phyloP scores from a whole-genome alignment of 2,113 vertebrate genomes.

The Maccullochella peelii region DNA sequence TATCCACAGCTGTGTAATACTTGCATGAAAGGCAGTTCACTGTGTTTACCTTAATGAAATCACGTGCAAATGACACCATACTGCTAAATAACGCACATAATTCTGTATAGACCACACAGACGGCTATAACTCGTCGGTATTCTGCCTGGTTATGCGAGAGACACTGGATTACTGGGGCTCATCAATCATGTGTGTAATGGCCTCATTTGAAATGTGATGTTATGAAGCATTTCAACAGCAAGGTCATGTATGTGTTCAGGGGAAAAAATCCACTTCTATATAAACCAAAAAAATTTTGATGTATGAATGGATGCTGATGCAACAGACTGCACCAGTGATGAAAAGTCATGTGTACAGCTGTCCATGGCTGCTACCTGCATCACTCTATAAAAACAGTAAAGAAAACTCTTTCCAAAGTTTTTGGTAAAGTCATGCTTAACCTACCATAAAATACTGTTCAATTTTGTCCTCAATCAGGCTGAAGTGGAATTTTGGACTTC shows the following conservation, averaged over 20 bases:
- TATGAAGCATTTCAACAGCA: not conserved
- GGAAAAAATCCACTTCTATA: not conserved
- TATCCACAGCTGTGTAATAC: too few species aligned
- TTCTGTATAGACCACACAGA: too few species aligned
- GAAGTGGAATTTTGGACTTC: constrained; percentile 6
- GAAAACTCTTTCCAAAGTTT: not conserved
- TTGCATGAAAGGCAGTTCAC: too few species aligned
- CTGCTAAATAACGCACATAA: not conserved
- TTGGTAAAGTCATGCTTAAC: not conserved
- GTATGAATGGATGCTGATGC: not conserved
- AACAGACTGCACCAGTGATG: not conserved
- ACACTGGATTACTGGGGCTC: not conserved
- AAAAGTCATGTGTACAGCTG: not conserved
- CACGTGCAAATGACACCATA: too few species aligned
- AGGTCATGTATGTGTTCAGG: not conserved
- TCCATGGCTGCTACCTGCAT: not conserved
- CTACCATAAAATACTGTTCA: not conserved
- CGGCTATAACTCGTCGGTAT: too few species aligned
- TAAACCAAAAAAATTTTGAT: not conserved
- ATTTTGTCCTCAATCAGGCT: not conserved
- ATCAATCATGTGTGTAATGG: too few species aligned
- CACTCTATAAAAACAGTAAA: not conserved
- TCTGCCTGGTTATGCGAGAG: too few species aligned
- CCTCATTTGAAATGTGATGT: too few species aligned
- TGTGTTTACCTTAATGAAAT: too few species aligned